These are phyloP conservation scores for Tauraco hartlaubi DNA, from an alignment of 2,797 vertebrate genomes.

Conservation along the genomic window DNA sequence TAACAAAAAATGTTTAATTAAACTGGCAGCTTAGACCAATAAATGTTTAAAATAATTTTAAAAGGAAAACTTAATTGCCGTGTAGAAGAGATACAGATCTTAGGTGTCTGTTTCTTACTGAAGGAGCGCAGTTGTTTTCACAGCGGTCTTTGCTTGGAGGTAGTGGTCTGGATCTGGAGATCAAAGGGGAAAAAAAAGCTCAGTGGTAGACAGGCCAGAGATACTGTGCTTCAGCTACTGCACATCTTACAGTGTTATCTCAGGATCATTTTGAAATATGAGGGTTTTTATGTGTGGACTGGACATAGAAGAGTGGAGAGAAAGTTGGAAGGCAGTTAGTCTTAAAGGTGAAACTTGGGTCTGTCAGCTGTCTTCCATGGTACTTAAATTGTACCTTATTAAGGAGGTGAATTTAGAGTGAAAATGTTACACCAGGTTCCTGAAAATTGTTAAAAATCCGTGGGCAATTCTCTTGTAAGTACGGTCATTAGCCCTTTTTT, in stretches of 20 bases:
- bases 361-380: not conserved
- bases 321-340: not conserved
- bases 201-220: not conserved
- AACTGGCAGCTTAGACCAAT: slow-evolving; percentile 36
- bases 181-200: not conserved
- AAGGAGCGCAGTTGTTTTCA: not conserved
- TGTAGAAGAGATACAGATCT: not conserved
- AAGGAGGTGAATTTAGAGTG: not conserved
- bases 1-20: slow-evolving; percentile 56
- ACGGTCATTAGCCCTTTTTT: not conserved
- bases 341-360: not conserved
- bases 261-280: not conserved
- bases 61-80: slow-evolving; percentile 19
- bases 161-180: not conserved
- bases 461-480: not conserved
- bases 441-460: not conserved
- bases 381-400: not conserved
- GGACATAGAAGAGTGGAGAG: not conserved
- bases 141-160: not conserved
- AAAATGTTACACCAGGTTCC: not conserved
- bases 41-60: slow-evolving; percentile 50
- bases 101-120: not conserved
- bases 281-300: not conserved
- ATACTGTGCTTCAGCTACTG: not conserved
- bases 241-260: not conserved